phyloP scores from a whole-genome alignment of 2,797 vertebrate species.

The Anguilla pacifica region DNA sequence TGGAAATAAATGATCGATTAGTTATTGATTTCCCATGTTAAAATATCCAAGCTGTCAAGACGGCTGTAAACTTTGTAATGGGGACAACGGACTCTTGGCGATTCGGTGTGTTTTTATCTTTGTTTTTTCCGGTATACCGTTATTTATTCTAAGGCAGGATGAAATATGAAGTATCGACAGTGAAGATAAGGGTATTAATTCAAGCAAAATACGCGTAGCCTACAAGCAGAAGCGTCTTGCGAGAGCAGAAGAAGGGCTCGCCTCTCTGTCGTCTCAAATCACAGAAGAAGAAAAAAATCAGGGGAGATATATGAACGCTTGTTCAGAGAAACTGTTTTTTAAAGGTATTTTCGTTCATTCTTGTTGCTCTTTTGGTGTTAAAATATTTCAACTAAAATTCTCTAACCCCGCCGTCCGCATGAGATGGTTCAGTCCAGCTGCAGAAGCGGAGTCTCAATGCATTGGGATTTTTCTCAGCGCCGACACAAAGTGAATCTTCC shows the following conservation, averaged over 20 bases:
- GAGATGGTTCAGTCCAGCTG: conserved; percentile 99
- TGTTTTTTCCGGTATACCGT: conserved; percentile 14
- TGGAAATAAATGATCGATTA: conserved; percentile 56
- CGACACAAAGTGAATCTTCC: conserved; percentile 76
- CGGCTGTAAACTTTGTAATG: conserved; percentile 61
- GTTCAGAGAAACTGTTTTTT: conserved; percentile 41
- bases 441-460: conserved; percentile 92
- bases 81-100: conserved; percentile 40
- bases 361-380: conserved; percentile 56
- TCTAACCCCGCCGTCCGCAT: conserved; percentile 74
- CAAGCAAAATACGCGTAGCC: conserved; percentile 51
- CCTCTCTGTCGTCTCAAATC: conserved; percentile 49
- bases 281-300: conserved; percentile 40
- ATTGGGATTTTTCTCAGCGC: conserved; percentile 90
- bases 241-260: conserved; percentile 53
- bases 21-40: conserved; percentile 52
- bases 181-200: conserved; percentile 51
- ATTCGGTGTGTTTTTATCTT: conserved; percentile 41
- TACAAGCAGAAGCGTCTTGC: conserved; percentile 45
- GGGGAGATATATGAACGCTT: conserved; percentile 43
- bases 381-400: conserved; percentile 66
- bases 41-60: conserved; percentile 42
- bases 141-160: conserved; percentile 48
- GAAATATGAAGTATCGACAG: conserved; percentile 64
- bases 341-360: conserved; percentile 57